These are phyloP conservation scores for Nudaria mundana DNA, from an alignment of 2,888 invertebrate species.

Conservation along the genomic window DNA sequence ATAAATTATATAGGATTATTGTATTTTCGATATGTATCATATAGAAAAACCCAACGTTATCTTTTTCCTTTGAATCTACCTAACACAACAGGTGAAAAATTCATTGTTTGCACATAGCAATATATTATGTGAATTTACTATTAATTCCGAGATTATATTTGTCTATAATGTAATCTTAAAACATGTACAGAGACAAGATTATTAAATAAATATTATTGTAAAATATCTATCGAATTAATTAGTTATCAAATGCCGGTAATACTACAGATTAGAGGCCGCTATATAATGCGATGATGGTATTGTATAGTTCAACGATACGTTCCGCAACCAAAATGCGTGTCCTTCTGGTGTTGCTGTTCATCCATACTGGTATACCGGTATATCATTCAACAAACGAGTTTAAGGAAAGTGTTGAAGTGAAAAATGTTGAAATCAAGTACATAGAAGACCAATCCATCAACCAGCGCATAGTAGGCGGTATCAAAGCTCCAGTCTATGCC, in stretches of 20 bases:
- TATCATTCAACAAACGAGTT: constrained; percentile 23
- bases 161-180: constrained; percentile 11
- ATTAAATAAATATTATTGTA: not conserved
- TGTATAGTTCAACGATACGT: not conserved
- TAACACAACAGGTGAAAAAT: no score
- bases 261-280: constrained; percentile 1
- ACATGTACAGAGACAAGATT: no score
- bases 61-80: not conserved
- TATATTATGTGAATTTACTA: no score
- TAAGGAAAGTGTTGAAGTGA: constrained; percentile 49
- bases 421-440: constrained; percentile 48
- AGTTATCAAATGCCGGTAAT: constrained; percentile 22
- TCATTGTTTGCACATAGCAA: not conserved
- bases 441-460: constrained; percentile 30
- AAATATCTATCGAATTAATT: constrained; percentile 20
- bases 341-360: constrained; percentile 33
- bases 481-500: constrained; percentile 46
- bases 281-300: not conserved
- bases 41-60: not conserved
- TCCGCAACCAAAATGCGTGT: constrained; percentile 35
- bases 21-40: no score
- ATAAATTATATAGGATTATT: no score
- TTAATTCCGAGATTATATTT: constrained; percentile 3
- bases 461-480: constrained; percentile 56
- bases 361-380: constrained; percentile 22